phyloP scores from a whole-genome alignment of 2,888 invertebrate species.

The Sesamia inferens region DNA sequence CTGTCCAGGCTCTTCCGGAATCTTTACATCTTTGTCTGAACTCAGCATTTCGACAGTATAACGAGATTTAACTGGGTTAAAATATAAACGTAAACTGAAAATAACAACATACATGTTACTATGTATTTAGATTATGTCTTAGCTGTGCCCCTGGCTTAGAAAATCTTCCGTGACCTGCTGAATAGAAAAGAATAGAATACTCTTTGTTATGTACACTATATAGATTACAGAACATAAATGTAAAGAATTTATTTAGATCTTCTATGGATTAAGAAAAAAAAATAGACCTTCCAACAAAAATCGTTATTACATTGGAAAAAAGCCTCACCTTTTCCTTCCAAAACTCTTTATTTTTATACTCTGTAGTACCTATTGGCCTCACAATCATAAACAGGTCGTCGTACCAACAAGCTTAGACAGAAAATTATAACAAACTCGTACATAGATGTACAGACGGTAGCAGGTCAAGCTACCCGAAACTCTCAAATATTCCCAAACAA shows the following conservation, averaged over 20 bases:
- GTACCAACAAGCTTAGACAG: neutral
- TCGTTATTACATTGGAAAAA: too few relatives aligned
- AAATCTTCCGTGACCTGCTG: neutral
- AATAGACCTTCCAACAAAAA: too few relatives aligned
- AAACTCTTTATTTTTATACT: too few relatives aligned
- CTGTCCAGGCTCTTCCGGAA: constrained; percentile 22
- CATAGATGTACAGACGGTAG: neutral
- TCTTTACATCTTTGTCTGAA: constrained; percentile 26
- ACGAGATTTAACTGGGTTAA: constrained; percentile 60
- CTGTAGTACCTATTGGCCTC: too few relatives aligned
- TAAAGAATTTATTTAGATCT: too few relatives aligned
- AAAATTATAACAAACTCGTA: neutral
- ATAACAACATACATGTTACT: constrained; percentile 26
- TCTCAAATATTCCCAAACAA: too few relatives aligned
- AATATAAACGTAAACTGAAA: constrained; percentile 49
- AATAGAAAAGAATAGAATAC: neutral
- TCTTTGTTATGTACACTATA: too few relatives aligned
- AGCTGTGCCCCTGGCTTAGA: neutral
- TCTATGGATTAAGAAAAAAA: too few relatives aligned
- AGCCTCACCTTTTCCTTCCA: too few relatives aligned
- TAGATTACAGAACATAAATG: too few relatives aligned
- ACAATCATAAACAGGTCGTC: too few relatives aligned
- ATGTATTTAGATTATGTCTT: neutral
- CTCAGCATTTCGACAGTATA: constrained; percentile 60
- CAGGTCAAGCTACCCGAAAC: too few relatives aligned